Evolutionary conservation across 2,888 invertebrate species (phyloP).

Genomic region (Bombyx huttoni): DNA sequence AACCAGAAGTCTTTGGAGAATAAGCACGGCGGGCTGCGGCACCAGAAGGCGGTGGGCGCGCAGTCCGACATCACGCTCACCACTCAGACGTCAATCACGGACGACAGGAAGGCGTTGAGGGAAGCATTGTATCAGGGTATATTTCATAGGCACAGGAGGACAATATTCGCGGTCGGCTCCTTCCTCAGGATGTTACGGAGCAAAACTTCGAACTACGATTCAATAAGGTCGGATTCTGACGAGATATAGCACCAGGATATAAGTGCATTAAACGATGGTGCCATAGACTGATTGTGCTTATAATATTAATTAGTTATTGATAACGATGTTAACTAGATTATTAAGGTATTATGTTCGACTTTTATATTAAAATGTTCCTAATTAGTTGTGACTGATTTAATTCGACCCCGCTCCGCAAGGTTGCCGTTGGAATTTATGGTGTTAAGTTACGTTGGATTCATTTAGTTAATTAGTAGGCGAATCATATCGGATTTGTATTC

Average conservation of each 20-base stretch:
- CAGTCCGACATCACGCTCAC: constrained; percentile 72
- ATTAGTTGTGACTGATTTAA: constrained; percentile 40
- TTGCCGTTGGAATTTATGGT: constrained; percentile 19
- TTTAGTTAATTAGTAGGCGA: not conserved
- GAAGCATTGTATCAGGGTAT: constrained; percentile 84
- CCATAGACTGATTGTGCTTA: constrained; percentile 60
- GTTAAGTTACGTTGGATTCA: not conserved
- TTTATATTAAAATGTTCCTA: constrained; percentile 66
- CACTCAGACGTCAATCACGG: constrained; percentile 59
- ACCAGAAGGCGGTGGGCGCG: constrained; percentile 74
- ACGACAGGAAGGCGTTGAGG: constrained; percentile 78
- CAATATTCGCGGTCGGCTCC: constrained; percentile 82
- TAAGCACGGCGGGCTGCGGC: constrained; percentile 69
- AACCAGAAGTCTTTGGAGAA: constrained; percentile 68
- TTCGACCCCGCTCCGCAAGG: constrained; percentile 31
- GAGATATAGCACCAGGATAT: constrained; percentile 58
- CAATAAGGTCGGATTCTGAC: constrained; percentile 75
- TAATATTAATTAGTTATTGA: constrained; percentile 29
- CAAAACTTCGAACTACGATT: constrained; percentile 83
- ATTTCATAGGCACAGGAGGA: constrained; percentile 81
- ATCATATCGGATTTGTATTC: not conserved
- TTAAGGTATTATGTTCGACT: constrained; percentile 25
- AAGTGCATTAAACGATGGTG: constrained; percentile 37
- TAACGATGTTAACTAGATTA: constrained; percentile 28
- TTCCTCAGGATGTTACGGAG: constrained; percentile 81